phyloP scores from a whole-genome alignment of 2,888 invertebrate genomes.

The Pristionchus entomophagus region DNA sequence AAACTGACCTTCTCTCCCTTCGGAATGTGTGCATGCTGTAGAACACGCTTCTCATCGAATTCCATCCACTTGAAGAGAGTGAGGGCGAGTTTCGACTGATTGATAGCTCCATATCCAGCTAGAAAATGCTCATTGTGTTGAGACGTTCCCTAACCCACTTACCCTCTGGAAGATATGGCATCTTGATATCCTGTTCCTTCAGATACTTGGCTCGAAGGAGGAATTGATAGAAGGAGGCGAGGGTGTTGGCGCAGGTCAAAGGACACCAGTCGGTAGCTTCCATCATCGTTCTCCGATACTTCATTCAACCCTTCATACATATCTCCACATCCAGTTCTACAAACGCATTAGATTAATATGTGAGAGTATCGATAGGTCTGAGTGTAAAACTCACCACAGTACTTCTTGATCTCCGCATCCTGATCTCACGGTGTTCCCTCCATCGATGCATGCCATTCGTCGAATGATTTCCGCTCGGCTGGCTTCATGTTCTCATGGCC shows the following conservation, averaged over 20 bases:
- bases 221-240: neutral
- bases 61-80: neutral
- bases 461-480: neutral
- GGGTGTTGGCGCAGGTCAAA: neutral
- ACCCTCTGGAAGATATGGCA: neutral
- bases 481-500: neutral
- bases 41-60: neutral
- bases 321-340: neutral
- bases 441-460: neutral
- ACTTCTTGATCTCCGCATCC: neutral
- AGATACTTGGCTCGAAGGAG: neutral
- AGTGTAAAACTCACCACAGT: neutral
- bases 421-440: neutral
- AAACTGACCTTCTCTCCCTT: neutral
- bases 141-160: neutral
- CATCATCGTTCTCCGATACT: neutral
- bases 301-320: neutral
- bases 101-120: neutral
- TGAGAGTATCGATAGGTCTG: too few relatives aligned
- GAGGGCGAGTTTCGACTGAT: neutral
- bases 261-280: neutral
- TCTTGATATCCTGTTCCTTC: neutral
- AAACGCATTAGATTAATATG: neutral
- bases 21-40: neutral
- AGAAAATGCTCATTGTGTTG: neutral